Conservation (phyloP, 2,888 invertebrate species). For the Conomelus anceps region DNA sequence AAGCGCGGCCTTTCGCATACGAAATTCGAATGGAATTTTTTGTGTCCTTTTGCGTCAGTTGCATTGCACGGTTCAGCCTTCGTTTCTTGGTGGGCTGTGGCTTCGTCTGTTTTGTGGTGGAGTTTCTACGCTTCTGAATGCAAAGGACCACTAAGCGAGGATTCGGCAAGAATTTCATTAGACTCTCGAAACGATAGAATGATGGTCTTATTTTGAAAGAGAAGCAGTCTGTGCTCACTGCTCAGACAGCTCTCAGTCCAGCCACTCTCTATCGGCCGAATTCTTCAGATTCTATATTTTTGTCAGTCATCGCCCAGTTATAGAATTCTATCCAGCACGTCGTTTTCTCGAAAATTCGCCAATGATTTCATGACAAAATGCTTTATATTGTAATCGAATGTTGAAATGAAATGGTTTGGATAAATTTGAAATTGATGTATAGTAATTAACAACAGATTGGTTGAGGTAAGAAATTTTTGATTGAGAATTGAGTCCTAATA, state of each 20-base stretch:
- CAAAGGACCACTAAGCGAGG: neutral
- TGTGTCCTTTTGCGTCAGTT: neutral
- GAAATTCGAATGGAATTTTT: neutral
- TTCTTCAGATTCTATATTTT: neutral
- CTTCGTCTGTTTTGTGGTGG: neutral
- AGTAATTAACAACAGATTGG: too few species aligned
- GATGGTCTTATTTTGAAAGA: neutral
- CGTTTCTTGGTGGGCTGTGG: neutral
- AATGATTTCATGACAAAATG: too few species aligned
- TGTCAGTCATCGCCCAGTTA: neutral
- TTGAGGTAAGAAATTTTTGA: too few species aligned
- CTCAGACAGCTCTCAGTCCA: neutral
- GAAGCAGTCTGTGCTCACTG: neutral
- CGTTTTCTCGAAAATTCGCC: neutral
- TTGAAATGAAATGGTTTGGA: too few species aligned
- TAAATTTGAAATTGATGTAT: too few species aligned
- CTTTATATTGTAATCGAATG: too few species aligned
- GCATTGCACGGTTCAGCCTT: neutral
- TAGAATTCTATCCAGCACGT: neutral
- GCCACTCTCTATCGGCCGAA: neutral
- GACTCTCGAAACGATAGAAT: neutral
- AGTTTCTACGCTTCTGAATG: neutral
- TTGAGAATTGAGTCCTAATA: too few species aligned
- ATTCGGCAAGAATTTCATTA: neutral
- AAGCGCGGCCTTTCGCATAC: neutral